Base-by-base conservation (phyloP, 2,797 vertebrate genomes). In the Euphonia xanthogaster region DNA sequence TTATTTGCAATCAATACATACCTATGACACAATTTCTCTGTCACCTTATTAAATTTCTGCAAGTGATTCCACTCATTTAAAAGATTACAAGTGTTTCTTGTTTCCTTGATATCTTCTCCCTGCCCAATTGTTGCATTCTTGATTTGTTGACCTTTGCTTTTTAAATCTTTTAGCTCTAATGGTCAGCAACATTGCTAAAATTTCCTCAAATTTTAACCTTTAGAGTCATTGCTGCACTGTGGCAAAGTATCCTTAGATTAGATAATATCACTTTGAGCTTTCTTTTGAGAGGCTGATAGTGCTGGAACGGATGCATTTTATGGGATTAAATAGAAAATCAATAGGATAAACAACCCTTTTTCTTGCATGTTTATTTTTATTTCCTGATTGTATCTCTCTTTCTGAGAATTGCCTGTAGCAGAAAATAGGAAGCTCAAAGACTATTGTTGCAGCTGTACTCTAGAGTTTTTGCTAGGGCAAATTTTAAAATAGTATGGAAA, bases 281-380 rank as follows among this genome's bases (percentile, higher is more conserved):
- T 74, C 61, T 80, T 91, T 88, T 74, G 89, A 93, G 85, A 94
- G 65, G 68, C 45, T 88, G 58, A 45, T 82, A 6, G 48, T 67
- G 19, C 75, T 60, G 44, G 63, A 92, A 85, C 21, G 75, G 74
- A 92, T 47, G 8, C 31, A 90, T 75, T 96, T 91, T 84, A 84
- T 73, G n/a, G 50, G 58, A 93, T 92, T 94, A 96, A 96, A 51
- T 60, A 66, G 86, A 94, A 97, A 97, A 94, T 87, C 86, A 93
- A 80, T 94, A 77, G 22, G 63, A 80, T 93, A 90, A 95, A 86
- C 95, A 92, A 77, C 45, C 31, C 83, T 86, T 88, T 84, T 89
- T 24, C 48, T 75, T 39, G 53, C 75, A 60, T 53, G 55, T 86
- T 95, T 95, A 77, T 70, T 96, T 96, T 95, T 96, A 83, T 96